These are phyloP conservation scores for Anarhynchus alexandrinus DNA, from an alignment of 2,113 vertebrate species.

Conservation along the genomic window DNA sequence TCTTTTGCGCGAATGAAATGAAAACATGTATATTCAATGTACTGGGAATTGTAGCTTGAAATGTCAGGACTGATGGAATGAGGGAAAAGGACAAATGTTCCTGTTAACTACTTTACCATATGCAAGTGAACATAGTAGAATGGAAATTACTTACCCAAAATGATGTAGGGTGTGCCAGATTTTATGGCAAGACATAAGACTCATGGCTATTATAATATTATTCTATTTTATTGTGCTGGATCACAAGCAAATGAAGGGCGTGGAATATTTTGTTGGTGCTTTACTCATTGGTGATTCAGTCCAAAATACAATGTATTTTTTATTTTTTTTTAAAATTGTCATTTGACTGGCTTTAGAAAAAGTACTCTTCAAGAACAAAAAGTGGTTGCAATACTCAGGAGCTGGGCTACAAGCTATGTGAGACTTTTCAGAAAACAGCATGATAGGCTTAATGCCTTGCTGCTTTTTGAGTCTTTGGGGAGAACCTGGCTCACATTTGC, in stretches of 20 bases:
- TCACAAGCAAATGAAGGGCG: neutral
- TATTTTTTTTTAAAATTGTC: neutral
- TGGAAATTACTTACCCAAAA: constrained; percentile 44
- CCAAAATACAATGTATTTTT: neutral
- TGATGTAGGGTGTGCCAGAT: constrained; percentile 8
- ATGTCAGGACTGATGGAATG: constrained; percentile 36
- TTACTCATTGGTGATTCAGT: neutral
- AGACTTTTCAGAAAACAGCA: neutral
- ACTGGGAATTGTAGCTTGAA: constrained; percentile 20
- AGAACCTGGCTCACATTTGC: neutral
- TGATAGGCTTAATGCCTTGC: neutral
- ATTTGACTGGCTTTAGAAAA: neutral
- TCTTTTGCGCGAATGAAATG: neutral
- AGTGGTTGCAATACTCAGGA: neutral
- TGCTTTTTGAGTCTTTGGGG: neutral
- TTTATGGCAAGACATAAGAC: constrained; percentile 16
- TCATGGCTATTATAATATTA: neutral
- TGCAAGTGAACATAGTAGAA: constrained; percentile 38
- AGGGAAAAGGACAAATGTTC: constrained; percentile 42
- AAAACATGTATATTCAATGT: constrained; percentile 45
- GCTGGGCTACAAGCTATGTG: neutral
- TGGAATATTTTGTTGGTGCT: neutral
- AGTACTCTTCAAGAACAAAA: neutral
- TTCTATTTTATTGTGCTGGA: constrained; percentile 20
- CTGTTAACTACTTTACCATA: constrained; percentile 52